phyloP scores from a whole-genome alignment of 2,113 vertebrate species.

The Lichenostomus cassidix region DNA sequence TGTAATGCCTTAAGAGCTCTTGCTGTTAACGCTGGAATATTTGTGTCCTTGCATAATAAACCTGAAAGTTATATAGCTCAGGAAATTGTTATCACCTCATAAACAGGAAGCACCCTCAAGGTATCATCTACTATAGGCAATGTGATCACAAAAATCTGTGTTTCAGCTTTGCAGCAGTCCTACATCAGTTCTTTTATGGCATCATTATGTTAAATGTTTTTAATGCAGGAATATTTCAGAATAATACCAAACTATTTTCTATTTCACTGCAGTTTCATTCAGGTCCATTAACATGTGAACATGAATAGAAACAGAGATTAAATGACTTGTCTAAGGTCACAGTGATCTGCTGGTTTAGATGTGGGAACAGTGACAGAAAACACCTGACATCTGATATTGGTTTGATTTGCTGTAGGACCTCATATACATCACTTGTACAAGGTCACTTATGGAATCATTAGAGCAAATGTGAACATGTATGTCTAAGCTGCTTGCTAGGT shows the following conservation, averaged over 20 bases:
- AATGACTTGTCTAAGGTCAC: neutral
- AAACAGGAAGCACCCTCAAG: conserved; percentile 60
- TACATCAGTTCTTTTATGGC: conserved; percentile 50
- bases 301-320: neutral
- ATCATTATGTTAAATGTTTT: conserved; percentile 59
- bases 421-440: rapidly evolving
- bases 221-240: conserved; percentile 54
- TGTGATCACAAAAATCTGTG: conserved; percentile 41
- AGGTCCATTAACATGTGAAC: neutral
- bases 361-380: neutral
- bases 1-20: neutral
- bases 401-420: neutral
- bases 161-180: conserved; percentile 11
- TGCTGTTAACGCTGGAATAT: neutral
- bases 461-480: neutral
- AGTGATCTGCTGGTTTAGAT: neutral
- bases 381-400: neutral
- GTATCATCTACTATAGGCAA: conserved; percentile 47
- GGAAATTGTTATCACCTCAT: conserved; percentile 61
- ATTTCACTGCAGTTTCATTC: conserved; percentile 43
- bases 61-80: conserved; percentile 19
- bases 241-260: conserved; percentile 56
- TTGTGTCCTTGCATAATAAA: conserved; percentile 45
- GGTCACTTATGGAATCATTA: neutral
- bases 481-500: neutral